Evolutionary conservation across 1,140 invertebrate species (phyloP).

Genomic region (Ceratina australensis): DNA sequence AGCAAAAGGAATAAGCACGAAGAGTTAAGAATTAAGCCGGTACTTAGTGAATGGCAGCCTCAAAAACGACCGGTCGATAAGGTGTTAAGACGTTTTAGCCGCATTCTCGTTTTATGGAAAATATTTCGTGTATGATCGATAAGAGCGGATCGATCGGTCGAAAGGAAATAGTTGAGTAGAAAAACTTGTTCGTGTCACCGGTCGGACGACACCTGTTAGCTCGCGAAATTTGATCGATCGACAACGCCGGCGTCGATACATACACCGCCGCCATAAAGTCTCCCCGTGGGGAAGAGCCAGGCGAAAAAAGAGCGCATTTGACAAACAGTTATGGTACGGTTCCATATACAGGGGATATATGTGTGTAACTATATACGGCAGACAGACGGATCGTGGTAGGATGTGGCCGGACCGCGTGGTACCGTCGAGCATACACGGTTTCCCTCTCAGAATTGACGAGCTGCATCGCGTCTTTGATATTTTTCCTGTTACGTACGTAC

Average conservation of each 20-base stretch:
- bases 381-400: slow-evolving; percentile 62
- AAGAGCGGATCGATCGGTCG: slow-evolving; percentile 48
- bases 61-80: too few relatives aligned
- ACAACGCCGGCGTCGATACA: slow-evolving; percentile 54
- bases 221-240: slow-evolving; percentile 77
- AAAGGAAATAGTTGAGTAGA: slow-evolving; percentile 71
- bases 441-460: slow-evolving; percentile 74
- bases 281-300: slow-evolving; percentile 26
- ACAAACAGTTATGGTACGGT: slow-evolving; percentile 69
- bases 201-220: slow-evolving; percentile 69
- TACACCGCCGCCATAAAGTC: slow-evolving; percentile 41
- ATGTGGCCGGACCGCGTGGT: slow-evolving; percentile 65
- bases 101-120: background rate
- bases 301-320: slow-evolving; percentile 34
- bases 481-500: background rate
- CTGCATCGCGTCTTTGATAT: slow-evolving; percentile 25
- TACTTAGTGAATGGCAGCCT: too few relatives aligned
- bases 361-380: slow-evolving; percentile 21
- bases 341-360: slow-evolving; percentile 63
- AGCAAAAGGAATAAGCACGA: too few relatives aligned
- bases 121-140: slow-evolving; percentile 61
- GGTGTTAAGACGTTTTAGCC: background rate
- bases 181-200: slow-evolving; percentile 74
- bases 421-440: slow-evolving; percentile 73
- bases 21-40: too few relatives aligned